These are phyloP conservation scores for Pyrocoelia pectoralis DNA, from an alignment of 2,888 invertebrate genomes.

Conservation along the genomic window DNA sequence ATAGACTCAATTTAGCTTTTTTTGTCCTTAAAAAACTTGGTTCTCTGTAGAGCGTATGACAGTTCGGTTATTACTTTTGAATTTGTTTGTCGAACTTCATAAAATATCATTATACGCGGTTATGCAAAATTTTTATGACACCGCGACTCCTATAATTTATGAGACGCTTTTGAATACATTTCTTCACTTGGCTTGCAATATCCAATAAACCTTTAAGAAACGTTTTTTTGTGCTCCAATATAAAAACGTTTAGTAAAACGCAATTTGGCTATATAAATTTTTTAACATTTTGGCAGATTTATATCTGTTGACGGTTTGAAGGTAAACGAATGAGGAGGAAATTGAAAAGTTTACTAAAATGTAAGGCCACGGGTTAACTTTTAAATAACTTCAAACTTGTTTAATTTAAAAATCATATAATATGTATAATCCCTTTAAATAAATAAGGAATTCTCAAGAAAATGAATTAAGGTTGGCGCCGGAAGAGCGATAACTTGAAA, in stretches of 20 bases:
- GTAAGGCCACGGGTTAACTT: background rate
- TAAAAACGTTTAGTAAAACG: slow-evolving; percentile 1
- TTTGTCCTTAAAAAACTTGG: background rate
- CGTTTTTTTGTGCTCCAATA: background rate
- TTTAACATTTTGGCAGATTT: background rate
- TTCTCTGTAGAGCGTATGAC: background rate
- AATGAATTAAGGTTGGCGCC: slow-evolving; percentile 2
- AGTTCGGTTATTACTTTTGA: background rate
- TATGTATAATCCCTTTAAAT: no score
- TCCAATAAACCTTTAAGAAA: background rate
- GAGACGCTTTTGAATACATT: background rate
- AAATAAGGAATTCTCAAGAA: background rate
- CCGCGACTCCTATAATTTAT: background rate
- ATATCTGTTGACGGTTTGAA: background rate
- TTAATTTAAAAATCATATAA: background rate
- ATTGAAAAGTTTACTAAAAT: background rate
- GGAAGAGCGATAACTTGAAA: background rate
- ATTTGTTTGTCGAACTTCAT: background rate
- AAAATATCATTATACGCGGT: background rate
- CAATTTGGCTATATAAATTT: background rate
- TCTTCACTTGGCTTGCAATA: background rate
- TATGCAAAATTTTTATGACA: background rate
- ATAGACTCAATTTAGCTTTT: background rate
- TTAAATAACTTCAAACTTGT: background rate
- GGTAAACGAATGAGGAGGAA: background rate